phyloP scores from a whole-genome alignment of 2,888 invertebrate genomes.

The Tetragonula carbonaria region DNA sequence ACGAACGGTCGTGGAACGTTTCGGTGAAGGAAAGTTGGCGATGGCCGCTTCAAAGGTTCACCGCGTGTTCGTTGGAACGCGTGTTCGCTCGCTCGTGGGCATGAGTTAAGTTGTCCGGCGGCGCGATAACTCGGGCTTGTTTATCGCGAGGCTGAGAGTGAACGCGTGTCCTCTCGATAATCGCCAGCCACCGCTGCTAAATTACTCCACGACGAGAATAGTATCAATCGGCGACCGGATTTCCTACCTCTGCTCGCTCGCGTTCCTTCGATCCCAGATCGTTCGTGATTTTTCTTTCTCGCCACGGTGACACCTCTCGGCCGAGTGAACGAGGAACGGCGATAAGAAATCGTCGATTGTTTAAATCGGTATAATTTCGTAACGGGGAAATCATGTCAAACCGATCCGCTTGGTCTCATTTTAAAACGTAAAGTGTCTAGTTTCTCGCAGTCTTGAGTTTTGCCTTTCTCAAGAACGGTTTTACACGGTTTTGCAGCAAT shows the following conservation, averaged over 20 bases:
- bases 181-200: conserved; percentile 25
- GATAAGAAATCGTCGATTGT: no score
- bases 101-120: conserved; percentile 52
- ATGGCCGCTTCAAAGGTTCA: conserved; percentile 55
- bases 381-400: no score
- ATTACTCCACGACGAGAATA: conserved; percentile 10
- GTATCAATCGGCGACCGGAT: background rate
- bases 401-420: no score
- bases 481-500: no score
- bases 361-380: no score
- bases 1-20: conserved; percentile 50
- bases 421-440: no score
- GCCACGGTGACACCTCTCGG: no score
- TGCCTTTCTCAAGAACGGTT: no score
- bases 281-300: background rate
- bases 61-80: conserved; percentile 48
- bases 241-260: conserved; percentile 1
- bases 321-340: no score
- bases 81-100: conserved; percentile 43
- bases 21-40: conserved; percentile 32
- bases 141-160: conserved; percentile 43
- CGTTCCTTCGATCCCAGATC: no score
- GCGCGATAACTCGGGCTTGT: conserved; percentile 55
- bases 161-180: conserved; percentile 28
- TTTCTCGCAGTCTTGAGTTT: no score